Conservation (phyloP, 2,888 invertebrate genomes). For the Crepidodera aurea region DNA sequence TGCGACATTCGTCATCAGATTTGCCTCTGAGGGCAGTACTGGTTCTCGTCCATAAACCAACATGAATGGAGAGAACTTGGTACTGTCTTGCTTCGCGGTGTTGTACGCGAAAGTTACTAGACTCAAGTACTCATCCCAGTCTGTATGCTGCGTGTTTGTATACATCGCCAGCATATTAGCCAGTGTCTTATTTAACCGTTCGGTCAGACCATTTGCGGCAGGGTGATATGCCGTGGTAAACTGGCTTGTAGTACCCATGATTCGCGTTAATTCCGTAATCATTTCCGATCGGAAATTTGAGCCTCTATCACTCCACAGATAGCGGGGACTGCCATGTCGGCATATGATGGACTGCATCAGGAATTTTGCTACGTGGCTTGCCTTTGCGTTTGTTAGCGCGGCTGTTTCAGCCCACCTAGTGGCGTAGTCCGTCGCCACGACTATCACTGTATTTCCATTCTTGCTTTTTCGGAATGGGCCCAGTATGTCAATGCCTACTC, state of each 20-base stretch:
- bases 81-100: conserved; percentile 25
- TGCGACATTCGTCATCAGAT: neutral
- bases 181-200: conserved; percentile 43
- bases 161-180: conserved; percentile 38
- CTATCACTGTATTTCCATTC: conserved; percentile 40
- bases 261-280: conserved; percentile 12
- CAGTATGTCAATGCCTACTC: conserved; percentile 41
- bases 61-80: conserved; percentile 17
- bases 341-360: conserved; percentile 25
- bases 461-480: conserved; percentile 42
- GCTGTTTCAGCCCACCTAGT: too few species aligned
- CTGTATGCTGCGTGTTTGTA: conserved; percentile 33
- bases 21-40: conserved; percentile 21
- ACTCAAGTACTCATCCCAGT: conserved; percentile 27
- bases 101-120: conserved; percentile 28
- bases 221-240: conserved; percentile 35
- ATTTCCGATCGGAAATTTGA: conserved; percentile 36
- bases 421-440: conserved; percentile 46
- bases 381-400: conserved; percentile 39
- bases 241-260: conserved; percentile 21
- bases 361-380: conserved; percentile 36
- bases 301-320: conserved; percentile 35
- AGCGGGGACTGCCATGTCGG: conserved; percentile 28
- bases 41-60: conserved; percentile 18
- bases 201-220: conserved; percentile 38